Evolutionary conservation across 2,888 invertebrate genomes (phyloP).

Genomic region (Phasia obesa): DNA sequence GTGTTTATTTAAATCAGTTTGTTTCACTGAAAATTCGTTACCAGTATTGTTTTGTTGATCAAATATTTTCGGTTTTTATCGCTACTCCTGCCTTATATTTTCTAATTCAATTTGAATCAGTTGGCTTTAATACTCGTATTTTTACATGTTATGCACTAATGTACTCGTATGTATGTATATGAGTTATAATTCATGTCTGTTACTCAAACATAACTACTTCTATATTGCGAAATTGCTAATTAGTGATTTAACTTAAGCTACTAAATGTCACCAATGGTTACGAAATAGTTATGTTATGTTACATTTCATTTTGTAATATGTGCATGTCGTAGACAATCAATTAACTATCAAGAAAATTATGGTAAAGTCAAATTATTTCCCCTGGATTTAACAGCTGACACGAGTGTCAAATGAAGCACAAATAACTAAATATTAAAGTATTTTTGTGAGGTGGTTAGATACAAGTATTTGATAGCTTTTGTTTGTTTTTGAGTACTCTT

Average conservation of each 20-base stretch:
- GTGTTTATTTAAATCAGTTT: slow-evolving; percentile 1
- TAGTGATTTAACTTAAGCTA: background rate
- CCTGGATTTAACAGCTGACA: too few species aligned
- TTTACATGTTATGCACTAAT: background rate
- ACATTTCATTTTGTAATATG: too few species aligned
- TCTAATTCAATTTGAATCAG: slow-evolving; percentile 22
- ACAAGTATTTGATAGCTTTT: too few species aligned
- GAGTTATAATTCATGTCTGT: background rate
- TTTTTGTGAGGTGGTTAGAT: too few species aligned
- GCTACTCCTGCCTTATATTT: background rate
- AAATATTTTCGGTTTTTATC: background rate
- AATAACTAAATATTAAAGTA: too few species aligned
- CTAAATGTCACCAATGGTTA: background rate
- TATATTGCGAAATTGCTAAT: background rate
- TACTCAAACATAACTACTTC: background rate
- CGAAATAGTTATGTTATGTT: too few species aligned
- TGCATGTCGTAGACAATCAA: too few species aligned
- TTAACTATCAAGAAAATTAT: too few species aligned
- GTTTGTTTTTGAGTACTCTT: too few species aligned
- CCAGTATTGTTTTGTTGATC: background rate
- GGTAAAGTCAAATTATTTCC: too few species aligned
- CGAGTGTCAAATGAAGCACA: too few species aligned
- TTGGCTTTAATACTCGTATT: background rate
- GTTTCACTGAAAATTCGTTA: background rate
- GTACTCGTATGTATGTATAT: too few species aligned